Evolutionary conservation across 2,888 invertebrate species (phyloP), one percentile per base, ranked within the genome.

Genomic region (Eupithecia exiguata): DNA sequence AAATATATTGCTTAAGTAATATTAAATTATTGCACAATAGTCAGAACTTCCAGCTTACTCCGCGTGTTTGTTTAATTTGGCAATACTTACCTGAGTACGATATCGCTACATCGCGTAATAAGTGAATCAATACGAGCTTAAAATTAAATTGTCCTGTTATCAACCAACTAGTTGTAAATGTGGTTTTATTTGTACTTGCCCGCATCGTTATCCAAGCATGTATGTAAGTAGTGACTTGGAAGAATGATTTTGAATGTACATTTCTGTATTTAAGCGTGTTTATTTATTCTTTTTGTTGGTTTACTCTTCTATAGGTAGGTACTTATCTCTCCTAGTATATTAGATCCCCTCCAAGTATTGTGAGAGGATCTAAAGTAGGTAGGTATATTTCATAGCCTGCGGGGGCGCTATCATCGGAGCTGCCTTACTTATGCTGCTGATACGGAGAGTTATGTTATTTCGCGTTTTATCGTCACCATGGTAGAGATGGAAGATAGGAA

Each of bases 401-500:
- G 75, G 66, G 69, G 68, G 69, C 70, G 68, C 46, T 68, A 72
- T 70, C 67, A 30, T 18, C 46, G 25, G 25, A 46, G 61, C 68
- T 58, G 68, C 71, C n/a, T 66, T 66, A 46, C 66, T 69, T 71
- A 67, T 65, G 71, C 25, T 49, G 58, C 14, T 62, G 73, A 69
- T 69, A 71, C 7, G 6, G 62, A 5, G 68, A 73, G 49, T 68
- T 16, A 69, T 71, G 70, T 65, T 76, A 73, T 68, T 69, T 53
- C 35, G 21, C 7, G 38, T 72, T 68, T 58, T 66, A 66, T 61
- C 21, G 69, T 46, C 21, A 61, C 35, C 16, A 53, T 62, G 62
- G 18, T 30, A 14, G 16, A 35, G 35, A 66, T 40, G 14, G 14
- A 6, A 66, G 66, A 40, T 66, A 66, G 21, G 40, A 66, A 30